Conservation (phyloP, 2,888 invertebrate species). For the Campoplex nolae region DNA sequence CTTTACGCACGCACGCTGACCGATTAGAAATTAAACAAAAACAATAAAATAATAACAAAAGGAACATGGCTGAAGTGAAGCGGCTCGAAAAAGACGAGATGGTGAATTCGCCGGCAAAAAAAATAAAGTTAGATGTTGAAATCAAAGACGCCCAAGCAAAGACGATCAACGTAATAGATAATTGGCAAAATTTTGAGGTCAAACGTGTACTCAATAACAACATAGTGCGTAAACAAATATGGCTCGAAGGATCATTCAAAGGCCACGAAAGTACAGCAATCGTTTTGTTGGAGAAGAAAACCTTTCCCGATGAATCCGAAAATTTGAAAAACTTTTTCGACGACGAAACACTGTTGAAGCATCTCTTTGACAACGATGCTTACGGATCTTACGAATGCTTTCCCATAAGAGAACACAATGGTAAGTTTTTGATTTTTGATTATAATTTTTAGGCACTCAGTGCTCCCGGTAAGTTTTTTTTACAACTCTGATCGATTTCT, state of each 20-base stretch:
- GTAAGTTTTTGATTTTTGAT: slow-evolving; percentile 85
- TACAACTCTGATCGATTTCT: slow-evolving; percentile 2
- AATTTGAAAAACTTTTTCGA: slow-evolving; percentile 88
- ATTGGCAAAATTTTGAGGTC: slow-evolving; percentile 89
- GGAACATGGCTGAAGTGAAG: slow-evolving; percentile 60
- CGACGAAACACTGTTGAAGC: slow-evolving; percentile 86
- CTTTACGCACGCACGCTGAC: neutral
- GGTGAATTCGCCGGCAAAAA: slow-evolving; percentile 44
- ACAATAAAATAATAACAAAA: slow-evolving; percentile 14
- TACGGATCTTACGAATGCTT: slow-evolving; percentile 93
- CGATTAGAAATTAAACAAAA: neutral
- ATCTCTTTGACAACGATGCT: slow-evolving; percentile 92
- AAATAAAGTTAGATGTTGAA: slow-evolving; percentile 42
- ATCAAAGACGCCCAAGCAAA: neutral
- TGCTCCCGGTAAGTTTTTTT: neutral
- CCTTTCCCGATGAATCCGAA: slow-evolving; percentile 88
- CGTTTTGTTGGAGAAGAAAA: slow-evolving; percentile 92
- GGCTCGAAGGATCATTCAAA: slow-evolving; percentile 89
- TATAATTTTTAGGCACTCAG: neutral
- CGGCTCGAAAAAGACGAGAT: slow-evolving; percentile 40
- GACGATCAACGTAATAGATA: slow-evolving; percentile 75
- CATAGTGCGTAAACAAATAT: slow-evolving; percentile 90
- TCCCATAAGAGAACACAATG: slow-evolving; percentile 87
- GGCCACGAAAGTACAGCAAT: slow-evolving; percentile 88
- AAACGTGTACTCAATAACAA: slow-evolving; percentile 90